These are phyloP conservation scores for Cassiopea xamachana DNA, from an alignment of 30 jellyfish, hydroid and myxozoan species.

Conservation along the genomic window DNA sequence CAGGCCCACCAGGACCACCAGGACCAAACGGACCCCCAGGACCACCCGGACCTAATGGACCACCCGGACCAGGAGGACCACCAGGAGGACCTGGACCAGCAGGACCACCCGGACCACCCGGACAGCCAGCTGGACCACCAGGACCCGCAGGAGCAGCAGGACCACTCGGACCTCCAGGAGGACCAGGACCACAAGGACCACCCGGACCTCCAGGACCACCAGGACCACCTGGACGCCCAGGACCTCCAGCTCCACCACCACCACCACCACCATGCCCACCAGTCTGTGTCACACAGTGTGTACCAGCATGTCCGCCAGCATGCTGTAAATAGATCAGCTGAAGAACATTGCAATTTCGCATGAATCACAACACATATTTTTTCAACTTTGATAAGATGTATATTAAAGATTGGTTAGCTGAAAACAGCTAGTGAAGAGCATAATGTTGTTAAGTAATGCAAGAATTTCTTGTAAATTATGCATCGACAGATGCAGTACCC, in stretches of 20 bases:
- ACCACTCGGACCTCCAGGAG: slow-evolving; percentile 99
- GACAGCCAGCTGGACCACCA: slow-evolving; percentile 98
- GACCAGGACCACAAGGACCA: slow-evolving; percentile 99
- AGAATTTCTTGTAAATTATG: background rate
- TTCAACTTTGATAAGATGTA: background rate
- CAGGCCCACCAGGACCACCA: slow-evolving; percentile 99
- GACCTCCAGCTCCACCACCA: slow-evolving; percentile 99
- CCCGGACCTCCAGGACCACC: slow-evolving; percentile 99
- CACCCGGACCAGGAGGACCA: slow-evolving; percentile 99
- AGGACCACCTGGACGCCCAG: slow-evolving; percentile 99
- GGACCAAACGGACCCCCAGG: slow-evolving; percentile 99
- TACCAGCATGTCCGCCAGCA: slow-evolving; percentile 94
- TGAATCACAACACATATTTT: background rate
- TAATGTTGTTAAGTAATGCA: background rate
- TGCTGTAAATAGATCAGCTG: slow-evolving; percentile 82
- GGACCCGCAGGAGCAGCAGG: slow-evolving; percentile 98
- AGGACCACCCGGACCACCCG: slow-evolving; percentile 99
- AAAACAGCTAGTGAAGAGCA: background rate
- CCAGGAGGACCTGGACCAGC: slow-evolving; percentile 99
- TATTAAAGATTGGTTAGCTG: background rate
- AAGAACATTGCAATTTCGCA: background rate
- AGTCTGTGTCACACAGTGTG: slow-evolving; percentile 88
- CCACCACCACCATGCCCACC: slow-evolving; percentile 99
- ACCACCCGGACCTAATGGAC: slow-evolving; percentile 99
- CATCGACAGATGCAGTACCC: background rate